phyloP scores from a whole-genome alignment of 1,140 invertebrate genomes.

The Dendroctonus ponderosae region DNA sequence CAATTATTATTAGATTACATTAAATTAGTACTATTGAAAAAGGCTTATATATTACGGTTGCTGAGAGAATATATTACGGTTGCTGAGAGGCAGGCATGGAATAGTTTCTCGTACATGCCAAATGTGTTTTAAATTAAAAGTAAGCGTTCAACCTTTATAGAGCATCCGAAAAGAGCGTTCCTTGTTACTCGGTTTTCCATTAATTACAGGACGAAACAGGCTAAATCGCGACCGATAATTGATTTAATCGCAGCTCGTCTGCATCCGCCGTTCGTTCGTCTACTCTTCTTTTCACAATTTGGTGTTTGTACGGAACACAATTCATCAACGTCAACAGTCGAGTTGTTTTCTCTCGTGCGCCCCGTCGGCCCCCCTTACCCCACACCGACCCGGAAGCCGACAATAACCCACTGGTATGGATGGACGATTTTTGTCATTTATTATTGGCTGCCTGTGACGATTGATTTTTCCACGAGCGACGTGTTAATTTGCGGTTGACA shows the following conservation, averaged over 20 bases:
- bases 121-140: neutral
- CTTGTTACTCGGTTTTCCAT: constrained; percentile 12
- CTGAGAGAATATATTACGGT: too few relatives aligned
- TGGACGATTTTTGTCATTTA: constrained; percentile 54
- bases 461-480: constrained; percentile 50
- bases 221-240: constrained; percentile 43
- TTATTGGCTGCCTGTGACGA: constrained; percentile 48
- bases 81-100: too few relatives aligned
- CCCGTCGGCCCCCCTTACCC: constrained; percentile 28
- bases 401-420: constrained; percentile 52
- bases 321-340: constrained; percentile 52
- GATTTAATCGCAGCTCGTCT: constrained; percentile 46
- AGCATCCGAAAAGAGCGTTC: neutral
- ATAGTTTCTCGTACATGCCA: too few relatives aligned
- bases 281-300: constrained; percentile 54
- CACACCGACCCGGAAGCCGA: constrained; percentile 43
- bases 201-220: constrained; percentile 26
- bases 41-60: too few relatives aligned
- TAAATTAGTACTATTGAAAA: too few relatives aligned
- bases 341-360: constrained; percentile 49
- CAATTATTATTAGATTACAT: too few relatives aligned
- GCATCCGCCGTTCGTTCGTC: constrained; percentile 46
- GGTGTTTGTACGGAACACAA: constrained; percentile 52
- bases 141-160: neutral
- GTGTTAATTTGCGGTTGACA: constrained; percentile 47